phyloP scores from a whole-genome alignment of 2,888 invertebrate species.

The Eilema depressum region DNA sequence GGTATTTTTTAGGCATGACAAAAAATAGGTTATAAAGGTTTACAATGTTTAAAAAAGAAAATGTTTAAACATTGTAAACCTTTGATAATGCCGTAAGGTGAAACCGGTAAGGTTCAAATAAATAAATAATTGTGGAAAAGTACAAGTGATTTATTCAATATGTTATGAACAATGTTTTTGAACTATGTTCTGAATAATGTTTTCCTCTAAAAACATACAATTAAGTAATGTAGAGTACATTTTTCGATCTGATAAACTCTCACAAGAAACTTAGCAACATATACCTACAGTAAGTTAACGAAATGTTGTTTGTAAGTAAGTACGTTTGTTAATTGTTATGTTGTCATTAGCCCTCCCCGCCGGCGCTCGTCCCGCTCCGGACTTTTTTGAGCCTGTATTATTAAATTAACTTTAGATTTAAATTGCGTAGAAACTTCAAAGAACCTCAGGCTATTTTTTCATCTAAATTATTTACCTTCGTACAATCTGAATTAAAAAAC shows the following conservation, averaged over 20 bases:
- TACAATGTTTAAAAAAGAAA: no score
- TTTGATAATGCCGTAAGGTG: no score
- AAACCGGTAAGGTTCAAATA: no score
- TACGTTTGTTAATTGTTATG: conserved; percentile 42
- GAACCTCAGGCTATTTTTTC: conserved; percentile 33
- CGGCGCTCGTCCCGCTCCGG: not conserved
- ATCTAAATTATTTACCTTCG: conserved; percentile 27
- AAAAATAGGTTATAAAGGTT: no score
- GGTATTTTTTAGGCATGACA: not conserved
- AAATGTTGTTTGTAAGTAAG: conserved; percentile 24
- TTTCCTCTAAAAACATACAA: not conserved
- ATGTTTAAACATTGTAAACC: no score
- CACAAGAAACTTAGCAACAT: not conserved
- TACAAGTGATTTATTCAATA: no score
- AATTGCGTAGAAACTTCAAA: conserved; percentile 27
- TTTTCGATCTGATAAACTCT: not conserved
- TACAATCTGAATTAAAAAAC: conserved; percentile 5
- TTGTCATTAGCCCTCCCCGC: conserved; percentile 40
- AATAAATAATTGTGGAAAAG: no score
- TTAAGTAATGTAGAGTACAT: not conserved
- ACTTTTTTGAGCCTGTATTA: conserved; percentile 18
- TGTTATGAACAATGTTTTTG: no score
- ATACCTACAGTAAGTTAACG: not conserved
- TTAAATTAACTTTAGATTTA: conserved; percentile 28
- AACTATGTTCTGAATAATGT: not conserved